These are phyloP conservation scores for Hemiscyllium ocellatum DNA, from an alignment of 2,113 vertebrate species.

Conservation along the genomic window DNA sequence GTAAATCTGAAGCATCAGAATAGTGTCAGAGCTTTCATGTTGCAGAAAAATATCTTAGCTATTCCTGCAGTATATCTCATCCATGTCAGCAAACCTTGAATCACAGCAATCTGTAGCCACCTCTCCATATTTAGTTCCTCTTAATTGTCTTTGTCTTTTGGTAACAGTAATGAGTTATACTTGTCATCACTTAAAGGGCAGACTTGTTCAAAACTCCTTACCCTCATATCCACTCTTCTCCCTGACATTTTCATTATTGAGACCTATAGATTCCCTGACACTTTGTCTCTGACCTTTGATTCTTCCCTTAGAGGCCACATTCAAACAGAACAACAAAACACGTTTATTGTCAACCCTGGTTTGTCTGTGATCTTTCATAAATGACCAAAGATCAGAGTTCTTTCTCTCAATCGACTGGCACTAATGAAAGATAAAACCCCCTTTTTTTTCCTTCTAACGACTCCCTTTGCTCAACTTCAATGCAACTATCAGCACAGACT, in stretches of 20 bases:
- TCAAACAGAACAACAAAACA: constrained; percentile 39
- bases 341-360: constrained; percentile 30
- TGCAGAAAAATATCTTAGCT: neutral
- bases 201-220: constrained; percentile 33
- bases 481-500: neutral
- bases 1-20: neutral
- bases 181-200: constrained; percentile 33
- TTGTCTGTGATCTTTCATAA: constrained; percentile 35
- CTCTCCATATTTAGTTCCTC: constrained; percentile 25
- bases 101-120: constrained; percentile 15
- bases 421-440: constrained; percentile 26
- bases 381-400: constrained; percentile 34
- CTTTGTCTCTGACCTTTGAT: constrained; percentile 38
- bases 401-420: constrained; percentile 30
- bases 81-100: constrained; percentile 23
- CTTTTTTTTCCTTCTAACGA: neutral
- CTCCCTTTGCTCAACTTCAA: constrained; percentile 28
- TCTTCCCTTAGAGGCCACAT: constrained; percentile 27
- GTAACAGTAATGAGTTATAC: constrained; percentile 38
- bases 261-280: constrained; percentile 29
- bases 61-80: neutral
- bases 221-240: constrained; percentile 38
- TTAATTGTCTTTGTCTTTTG: constrained; percentile 28
- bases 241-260: constrained; percentile 42
- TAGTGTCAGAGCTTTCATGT: neutral